Conservation (phyloP, 2,888 invertebrate genomes). For the Polydrusus cervinus region DNA sequence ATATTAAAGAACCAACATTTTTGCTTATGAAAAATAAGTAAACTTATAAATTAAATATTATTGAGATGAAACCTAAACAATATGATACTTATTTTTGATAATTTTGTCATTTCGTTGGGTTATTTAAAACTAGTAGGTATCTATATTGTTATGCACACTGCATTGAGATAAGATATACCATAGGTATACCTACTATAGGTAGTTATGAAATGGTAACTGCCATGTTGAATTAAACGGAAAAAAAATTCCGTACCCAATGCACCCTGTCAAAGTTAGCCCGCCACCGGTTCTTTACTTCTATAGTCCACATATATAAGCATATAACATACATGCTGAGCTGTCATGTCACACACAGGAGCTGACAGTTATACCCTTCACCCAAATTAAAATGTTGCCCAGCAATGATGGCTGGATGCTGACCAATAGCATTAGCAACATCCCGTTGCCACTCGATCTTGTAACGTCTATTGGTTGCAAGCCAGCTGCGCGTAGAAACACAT, state of each 20-base stretch:
- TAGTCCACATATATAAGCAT: constrained; percentile 60
- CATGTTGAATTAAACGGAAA: not conserved
- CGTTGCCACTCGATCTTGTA: constrained; percentile 64
- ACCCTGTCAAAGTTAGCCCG: constrained; percentile 38
- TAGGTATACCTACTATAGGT: too few relatives aligned
- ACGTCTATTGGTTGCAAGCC: constrained; percentile 63
- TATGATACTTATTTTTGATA: too few relatives aligned
- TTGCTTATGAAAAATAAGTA: too few relatives aligned
- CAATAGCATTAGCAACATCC: constrained; percentile 69
- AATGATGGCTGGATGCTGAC: constrained; percentile 72
- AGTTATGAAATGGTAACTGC: not conserved
- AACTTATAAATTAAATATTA: too few relatives aligned
- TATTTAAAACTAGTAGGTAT: too few relatives aligned
- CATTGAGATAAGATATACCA: not conserved
- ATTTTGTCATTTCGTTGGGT: too few relatives aligned
- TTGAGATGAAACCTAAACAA: too few relatives aligned
- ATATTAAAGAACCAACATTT: too few relatives aligned
- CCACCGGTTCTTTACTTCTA: constrained; percentile 47
- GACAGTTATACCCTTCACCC: constrained; percentile 69
- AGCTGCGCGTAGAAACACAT: constrained; percentile 59
- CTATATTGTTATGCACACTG: not conserved
- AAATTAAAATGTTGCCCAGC: constrained; percentile 70
- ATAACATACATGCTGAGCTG: constrained; percentile 68
- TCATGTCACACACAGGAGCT: constrained; percentile 71
- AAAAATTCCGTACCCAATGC: not conserved